Conservation (phyloP, 2,888 invertebrate species). For the Disparrhopalites patrizii region DNA sequence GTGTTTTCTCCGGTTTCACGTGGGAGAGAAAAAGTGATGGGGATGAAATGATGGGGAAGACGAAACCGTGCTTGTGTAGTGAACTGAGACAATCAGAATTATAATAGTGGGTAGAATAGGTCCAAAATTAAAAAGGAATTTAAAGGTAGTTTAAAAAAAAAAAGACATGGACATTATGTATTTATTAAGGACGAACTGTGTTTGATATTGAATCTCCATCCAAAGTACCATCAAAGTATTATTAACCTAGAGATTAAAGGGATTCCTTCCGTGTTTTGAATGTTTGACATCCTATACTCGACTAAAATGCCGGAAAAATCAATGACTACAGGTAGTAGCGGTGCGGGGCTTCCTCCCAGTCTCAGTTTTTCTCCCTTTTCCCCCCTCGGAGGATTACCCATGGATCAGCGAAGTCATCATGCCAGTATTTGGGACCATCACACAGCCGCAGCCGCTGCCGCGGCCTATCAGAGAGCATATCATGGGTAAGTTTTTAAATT, state of each 20-base stretch:
- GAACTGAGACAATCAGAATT: too few relatives aligned
- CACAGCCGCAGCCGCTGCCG: slow-evolving; percentile 47
- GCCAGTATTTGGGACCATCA: slow-evolving; percentile 43
- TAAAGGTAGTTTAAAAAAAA: too few relatives aligned
- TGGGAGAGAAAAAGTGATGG: too few relatives aligned
- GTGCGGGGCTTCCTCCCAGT: slow-evolving; percentile 43
- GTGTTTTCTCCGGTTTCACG: too few relatives aligned
- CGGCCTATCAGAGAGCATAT: slow-evolving; percentile 46
- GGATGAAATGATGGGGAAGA: too few relatives aligned
- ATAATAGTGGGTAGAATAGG: too few relatives aligned
- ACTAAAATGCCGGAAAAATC: slow-evolving; percentile 49
- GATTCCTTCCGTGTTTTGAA: neutral
- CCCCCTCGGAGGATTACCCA: slow-evolving; percentile 43
- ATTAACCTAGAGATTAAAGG: neutral
- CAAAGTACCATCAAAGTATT: neutral
- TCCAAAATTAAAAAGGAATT: too few relatives aligned
- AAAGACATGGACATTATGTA: too few relatives aligned
- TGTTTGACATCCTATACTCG: too few relatives aligned
- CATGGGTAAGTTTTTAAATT: slow-evolving; percentile 42
- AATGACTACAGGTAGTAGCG: slow-evolving; percentile 43
- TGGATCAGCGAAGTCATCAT: slow-evolving; percentile 38
- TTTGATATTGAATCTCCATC: neutral
- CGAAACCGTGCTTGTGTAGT: too few relatives aligned
- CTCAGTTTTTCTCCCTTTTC: slow-evolving; percentile 47
- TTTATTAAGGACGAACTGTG: neutral